Evolutionary conservation across 2,888 invertebrate species (phyloP).

Genomic region (Limnephilus rhombicus): DNA sequence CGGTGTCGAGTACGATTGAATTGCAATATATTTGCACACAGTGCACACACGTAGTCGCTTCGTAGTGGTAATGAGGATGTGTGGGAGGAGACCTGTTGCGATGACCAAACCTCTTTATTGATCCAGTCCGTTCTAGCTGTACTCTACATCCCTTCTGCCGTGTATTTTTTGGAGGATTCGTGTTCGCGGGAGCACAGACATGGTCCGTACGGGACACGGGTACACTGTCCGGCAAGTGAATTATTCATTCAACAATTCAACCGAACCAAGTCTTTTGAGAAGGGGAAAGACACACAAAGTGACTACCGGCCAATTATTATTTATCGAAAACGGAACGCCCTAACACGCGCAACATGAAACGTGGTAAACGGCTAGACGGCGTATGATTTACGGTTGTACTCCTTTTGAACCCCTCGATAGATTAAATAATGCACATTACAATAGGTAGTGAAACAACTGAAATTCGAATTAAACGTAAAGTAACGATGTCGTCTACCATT

Average conservation of each 20-base stretch:
- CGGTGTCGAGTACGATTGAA: background rate
- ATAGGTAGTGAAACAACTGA: background rate
- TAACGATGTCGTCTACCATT: background rate
- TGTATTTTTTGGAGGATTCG: background rate
- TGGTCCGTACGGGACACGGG: background rate
- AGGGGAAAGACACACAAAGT: no score
- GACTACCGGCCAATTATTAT: background rate
- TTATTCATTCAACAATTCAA: background rate
- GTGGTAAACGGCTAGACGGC: background rate
- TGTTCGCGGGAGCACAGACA: background rate
- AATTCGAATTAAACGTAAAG: background rate
- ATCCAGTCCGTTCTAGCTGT: constrained; percentile 2
- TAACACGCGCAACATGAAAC: background rate
- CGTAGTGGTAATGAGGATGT: background rate
- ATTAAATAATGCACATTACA: background rate
- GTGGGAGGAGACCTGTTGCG: constrained; percentile 24
- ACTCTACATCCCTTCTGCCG: background rate
- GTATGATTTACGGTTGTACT: background rate
- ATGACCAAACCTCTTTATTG: constrained; percentile 18
- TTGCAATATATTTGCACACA: background rate
- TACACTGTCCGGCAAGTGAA: background rate
- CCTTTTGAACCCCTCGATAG: no score
- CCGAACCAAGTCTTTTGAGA: background rate
- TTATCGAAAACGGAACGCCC: background rate
- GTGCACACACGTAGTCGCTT: background rate